A percentile compares a stretch with the other conserved stretches of the same genome.
Evolutionary conservation across 2,113 vertebrate species (phyloP).

Genomic region (Motacilla tschutschensis): DNA sequence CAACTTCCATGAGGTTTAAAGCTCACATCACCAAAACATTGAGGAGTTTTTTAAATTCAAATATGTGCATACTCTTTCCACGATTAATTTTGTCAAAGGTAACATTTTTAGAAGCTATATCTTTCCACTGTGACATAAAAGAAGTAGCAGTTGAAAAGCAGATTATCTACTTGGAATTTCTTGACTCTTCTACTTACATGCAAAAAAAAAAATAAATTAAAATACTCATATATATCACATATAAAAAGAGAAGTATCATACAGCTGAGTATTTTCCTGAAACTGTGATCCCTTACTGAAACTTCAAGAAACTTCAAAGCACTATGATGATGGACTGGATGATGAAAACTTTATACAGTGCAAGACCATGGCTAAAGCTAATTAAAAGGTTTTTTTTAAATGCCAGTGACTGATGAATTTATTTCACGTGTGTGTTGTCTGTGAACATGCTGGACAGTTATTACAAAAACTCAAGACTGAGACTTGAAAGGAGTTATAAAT

Average conservation of each 20-base stretch:
- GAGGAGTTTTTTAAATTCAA: neutral
- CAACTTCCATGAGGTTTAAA: neutral
- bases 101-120: neutral
- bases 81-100: neutral
- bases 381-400: neutral
- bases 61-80: neutral
- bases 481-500: conserved; percentile 6
- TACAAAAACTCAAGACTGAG: neutral
- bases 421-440: neutral
- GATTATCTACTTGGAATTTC: neutral
- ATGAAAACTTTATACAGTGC: neutral
- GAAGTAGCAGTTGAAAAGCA: neutral
- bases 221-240: neutral
- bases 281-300: neutral
- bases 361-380: neutral
- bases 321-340: neutral
- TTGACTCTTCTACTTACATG: neutral
- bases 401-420: neutral
- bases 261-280: neutral
- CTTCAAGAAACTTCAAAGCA: neutral
- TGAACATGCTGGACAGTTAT: neutral
- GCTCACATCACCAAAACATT: neutral
- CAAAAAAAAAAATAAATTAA: neutral
- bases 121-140: neutral
- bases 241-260: neutral